Conservation (phyloP, 2,113 vertebrate species). For the Tragelaphus strepsiceros region DNA sequence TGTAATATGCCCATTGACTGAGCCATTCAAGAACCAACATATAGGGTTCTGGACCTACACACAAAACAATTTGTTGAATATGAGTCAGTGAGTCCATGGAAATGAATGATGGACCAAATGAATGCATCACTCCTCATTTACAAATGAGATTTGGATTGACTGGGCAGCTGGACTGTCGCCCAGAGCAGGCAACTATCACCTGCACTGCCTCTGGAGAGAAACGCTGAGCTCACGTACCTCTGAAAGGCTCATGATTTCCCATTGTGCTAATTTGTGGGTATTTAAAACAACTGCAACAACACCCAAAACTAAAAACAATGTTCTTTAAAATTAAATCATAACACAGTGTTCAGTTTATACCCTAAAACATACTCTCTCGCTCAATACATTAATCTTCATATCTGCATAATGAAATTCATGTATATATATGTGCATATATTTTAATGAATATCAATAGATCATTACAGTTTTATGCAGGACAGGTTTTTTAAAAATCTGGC, state of each 20-base stretch:
- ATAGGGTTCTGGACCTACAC: not conserved
- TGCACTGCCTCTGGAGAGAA: not conserved
- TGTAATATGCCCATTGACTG: not conserved
- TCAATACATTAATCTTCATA: not conserved
- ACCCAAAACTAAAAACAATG: not conserved
- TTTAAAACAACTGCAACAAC: slow-evolving; percentile 11
- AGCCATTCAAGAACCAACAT: not conserved
- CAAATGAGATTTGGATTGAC: not conserved
- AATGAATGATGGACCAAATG: not conserved
- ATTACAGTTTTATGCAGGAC: slow-evolving; percentile 24
- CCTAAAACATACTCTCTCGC: not conserved
- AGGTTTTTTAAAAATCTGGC: not conserved
- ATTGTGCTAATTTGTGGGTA: not conserved
- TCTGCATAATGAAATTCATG: not conserved
- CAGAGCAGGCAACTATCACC: not conserved
- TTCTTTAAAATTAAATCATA: slow-evolving; percentile 38
- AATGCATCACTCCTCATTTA: not conserved
- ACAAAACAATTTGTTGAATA: not conserved
- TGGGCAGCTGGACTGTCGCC: not conserved
- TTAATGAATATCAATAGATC: slow-evolving; percentile 47
- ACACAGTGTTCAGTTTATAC: not conserved
- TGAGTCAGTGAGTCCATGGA: not conserved
- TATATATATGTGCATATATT: slow-evolving; percentile 13
- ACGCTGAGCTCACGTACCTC: not conserved
- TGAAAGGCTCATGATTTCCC: not conserved